phyloP scores from a whole-genome alignment of 2,888 invertebrate genomes.

The Aphidoletes aphidimyza region DNA sequence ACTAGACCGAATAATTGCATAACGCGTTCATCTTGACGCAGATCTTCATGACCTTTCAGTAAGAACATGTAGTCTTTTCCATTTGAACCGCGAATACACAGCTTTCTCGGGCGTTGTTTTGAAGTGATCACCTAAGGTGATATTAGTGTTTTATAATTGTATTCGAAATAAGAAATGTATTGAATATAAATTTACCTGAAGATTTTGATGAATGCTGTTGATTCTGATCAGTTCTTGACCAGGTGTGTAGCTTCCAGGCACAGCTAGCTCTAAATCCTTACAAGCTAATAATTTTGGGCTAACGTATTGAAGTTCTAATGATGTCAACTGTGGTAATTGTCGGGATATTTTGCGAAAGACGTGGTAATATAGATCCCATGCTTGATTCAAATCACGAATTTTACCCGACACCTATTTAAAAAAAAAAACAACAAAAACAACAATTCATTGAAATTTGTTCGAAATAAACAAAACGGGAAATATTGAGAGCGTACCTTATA shows the following conservation, averaged over 20 bases:
- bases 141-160: background rate
- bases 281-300: constrained; percentile 90
- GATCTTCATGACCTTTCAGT: constrained; percentile 98
- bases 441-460: background rate
- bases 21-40: constrained; percentile 97
- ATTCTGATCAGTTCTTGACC: constrained; percentile 90
- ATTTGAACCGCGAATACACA: constrained; percentile 92
- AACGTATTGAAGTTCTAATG: constrained; percentile 93
- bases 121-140: constrained; percentile 88
- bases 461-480: background rate
- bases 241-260: constrained; percentile 97
- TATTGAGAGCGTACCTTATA: constrained; percentile 76
- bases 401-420: constrained; percentile 78
- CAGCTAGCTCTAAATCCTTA: constrained; percentile 93
- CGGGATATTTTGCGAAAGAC: constrained; percentile 96
- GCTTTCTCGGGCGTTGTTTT: constrained; percentile 95
- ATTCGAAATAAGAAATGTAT: too few relatives aligned
- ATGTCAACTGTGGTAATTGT: constrained; percentile 91
- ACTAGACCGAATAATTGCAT: constrained; percentile 98
- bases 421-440: background rate
- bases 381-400: constrained; percentile 93
- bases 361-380: constrained; percentile 99
- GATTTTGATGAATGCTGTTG: constrained; percentile 86
- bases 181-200: too few relatives aligned
- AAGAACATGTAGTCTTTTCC: constrained; percentile 99